These are phyloP conservation scores for Protaetia brevitarsis DNA, from an alignment of 1,140 invertebrate genomes.

Conservation along the genomic window DNA sequence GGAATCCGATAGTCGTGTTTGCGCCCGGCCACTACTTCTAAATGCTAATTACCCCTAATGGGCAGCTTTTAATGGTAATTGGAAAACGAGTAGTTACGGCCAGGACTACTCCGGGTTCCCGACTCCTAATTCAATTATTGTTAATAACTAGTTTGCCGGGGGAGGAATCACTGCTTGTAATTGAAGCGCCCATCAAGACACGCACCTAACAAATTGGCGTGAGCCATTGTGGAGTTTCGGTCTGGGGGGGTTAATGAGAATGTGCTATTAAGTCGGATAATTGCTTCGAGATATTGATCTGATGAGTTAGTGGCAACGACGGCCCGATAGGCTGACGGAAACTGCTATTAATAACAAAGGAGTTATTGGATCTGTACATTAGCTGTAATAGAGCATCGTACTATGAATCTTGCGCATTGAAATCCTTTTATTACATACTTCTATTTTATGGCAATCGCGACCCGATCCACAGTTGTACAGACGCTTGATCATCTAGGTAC, in stretches of 20 bases:
- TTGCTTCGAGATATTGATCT: constrained; percentile 43
- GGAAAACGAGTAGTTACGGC: constrained; percentile 36
- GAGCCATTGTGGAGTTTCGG: constrained; percentile 38
- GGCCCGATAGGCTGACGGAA: constrained; percentile 40
- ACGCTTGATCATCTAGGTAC: too few relatives aligned
- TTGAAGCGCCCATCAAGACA: constrained; percentile 28
- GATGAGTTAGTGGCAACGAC: constrained; percentile 39
- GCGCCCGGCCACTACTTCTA: constrained; percentile 27
- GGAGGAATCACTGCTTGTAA: constrained; percentile 28
- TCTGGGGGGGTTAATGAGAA: constrained; percentile 42
- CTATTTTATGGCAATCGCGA: too few relatives aligned
- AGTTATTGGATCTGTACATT: constrained; percentile 44
- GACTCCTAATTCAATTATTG: constrained; percentile 35
- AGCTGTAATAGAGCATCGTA: constrained; percentile 40
- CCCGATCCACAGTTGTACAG: too few relatives aligned
- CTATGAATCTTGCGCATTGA: constrained; percentile 36
- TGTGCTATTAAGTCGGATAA: constrained; percentile 44
- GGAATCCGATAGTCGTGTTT: constrained; percentile 39
- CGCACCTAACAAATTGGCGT: constrained; percentile 36
- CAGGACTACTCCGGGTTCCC: constrained; percentile 22
- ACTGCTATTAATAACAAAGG: constrained; percentile 44
- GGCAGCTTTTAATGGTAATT: constrained; percentile 41
- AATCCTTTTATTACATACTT: too few relatives aligned
- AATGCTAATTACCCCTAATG: constrained; percentile 40
- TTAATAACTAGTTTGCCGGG: constrained; percentile 37